Evolutionary conservation across 1,140 invertebrate genomes (phyloP).

Genomic region (Pachypsylla venusta): DNA sequence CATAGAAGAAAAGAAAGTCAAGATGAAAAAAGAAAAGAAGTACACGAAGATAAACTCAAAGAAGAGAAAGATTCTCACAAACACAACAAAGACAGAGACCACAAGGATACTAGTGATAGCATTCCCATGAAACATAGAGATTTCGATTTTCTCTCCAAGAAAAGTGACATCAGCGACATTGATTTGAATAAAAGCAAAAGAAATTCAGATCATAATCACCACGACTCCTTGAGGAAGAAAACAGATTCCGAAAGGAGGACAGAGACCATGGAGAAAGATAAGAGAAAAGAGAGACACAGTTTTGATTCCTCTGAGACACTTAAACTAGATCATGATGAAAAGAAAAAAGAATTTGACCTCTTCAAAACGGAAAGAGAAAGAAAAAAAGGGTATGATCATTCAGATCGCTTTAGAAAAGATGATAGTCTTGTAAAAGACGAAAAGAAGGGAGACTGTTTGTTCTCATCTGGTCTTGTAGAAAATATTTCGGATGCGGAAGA

Average conservation of each 20-base stretch:
- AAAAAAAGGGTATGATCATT: slow-evolving; percentile 27
- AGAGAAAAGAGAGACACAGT: slow-evolving; percentile 22
- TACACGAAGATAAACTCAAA: slow-evolving; percentile 25
- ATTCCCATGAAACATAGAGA: slow-evolving; percentile 15
- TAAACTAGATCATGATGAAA: slow-evolving; percentile 26
- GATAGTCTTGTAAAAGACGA: slow-evolving; percentile 27
- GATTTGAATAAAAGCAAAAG: slow-evolving; percentile 21
- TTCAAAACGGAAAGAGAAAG: slow-evolving; percentile 19
- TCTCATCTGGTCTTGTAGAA: slow-evolving; percentile 18
- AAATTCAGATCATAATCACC: slow-evolving; percentile 15
- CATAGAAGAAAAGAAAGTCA: slow-evolving; percentile 16
- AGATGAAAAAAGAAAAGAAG: slow-evolving; percentile 26
- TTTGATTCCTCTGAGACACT: slow-evolving; percentile 25
- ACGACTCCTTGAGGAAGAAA: slow-evolving; percentile 22
- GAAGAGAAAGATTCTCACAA: slow-evolving; percentile 18
- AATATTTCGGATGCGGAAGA: slow-evolving; percentile 27
- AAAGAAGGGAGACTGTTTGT: slow-evolving; percentile 41
- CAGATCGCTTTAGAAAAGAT: slow-evolving; percentile 22
- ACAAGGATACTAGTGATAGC: slow-evolving; percentile 23
- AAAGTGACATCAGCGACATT: slow-evolving; percentile 18
- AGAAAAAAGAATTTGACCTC: slow-evolving; percentile 25
- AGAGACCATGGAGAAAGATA: slow-evolving; percentile 31
- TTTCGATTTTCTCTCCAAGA: slow-evolving; percentile 13
- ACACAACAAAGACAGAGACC: slow-evolving; percentile 21
- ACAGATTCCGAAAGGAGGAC: slow-evolving; percentile 24